Conservation (phyloP, 2,888 invertebrate species). For the Parnassius apollo region DNA sequence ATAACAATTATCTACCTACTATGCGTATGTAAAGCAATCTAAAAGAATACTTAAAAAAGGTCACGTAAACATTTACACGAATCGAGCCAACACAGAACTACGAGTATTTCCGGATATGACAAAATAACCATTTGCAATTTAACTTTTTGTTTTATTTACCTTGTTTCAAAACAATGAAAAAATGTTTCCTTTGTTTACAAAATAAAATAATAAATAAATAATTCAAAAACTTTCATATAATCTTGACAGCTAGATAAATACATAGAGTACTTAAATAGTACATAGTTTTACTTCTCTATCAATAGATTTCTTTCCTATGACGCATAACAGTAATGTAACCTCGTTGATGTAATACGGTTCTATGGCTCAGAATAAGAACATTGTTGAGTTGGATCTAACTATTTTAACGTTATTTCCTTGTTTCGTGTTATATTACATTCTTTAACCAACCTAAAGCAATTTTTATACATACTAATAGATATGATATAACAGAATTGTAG, state of each 20-base stretch:
- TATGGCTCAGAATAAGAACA: no score
- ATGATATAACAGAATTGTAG: no score
- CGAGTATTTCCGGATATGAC: conserved; percentile 11
- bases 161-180: conserved; percentile 29
- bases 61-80: conserved; percentile 25
- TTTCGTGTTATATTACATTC: no score
- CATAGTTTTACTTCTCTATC: background rate
- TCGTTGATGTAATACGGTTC: conserved; percentile 5
- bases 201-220: conserved; percentile 19
- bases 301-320: background rate
- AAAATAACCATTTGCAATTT: background rate
- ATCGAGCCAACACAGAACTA: conserved; percentile 16
- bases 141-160: conserved; percentile 31
- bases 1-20: conserved; percentile 26
- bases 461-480: no score
- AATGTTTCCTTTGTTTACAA: conserved; percentile 14
- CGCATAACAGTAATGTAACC: background rate
- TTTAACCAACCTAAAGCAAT: no score
- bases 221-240: conserved; percentile 19
- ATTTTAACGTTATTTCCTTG: no score
- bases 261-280: background rate
- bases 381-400: no score
- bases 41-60: conserved; percentile 26
- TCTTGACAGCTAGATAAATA: conserved; percentile 21
- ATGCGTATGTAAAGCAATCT: no score